Percentiles rank a stretch among this genome's conserved stretches.
Conservation (phyloP, 2,888 invertebrate genomes). For the Philereme vetulata region DNA sequence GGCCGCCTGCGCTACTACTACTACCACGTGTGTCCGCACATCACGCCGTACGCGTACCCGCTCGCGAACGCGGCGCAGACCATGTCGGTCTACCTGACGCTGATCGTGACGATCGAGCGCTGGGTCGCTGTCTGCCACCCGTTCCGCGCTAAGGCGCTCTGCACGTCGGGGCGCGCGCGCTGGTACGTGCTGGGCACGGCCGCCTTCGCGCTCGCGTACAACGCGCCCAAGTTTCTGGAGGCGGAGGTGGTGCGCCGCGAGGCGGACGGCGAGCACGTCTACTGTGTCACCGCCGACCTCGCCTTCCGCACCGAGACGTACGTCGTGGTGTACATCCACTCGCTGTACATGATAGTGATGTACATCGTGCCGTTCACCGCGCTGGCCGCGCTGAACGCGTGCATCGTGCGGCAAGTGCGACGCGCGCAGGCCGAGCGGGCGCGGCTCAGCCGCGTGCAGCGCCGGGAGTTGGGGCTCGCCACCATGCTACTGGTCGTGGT, state of each 20-base stretch:
- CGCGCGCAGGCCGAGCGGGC: conserved; percentile 95
- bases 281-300: conserved; percentile 87
- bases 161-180: conserved; percentile 93
- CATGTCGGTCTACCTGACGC: conserved; percentile 95
- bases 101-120: conserved; percentile 95
- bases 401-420: conserved; percentile 95
- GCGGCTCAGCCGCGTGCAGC: conserved; percentile 93
- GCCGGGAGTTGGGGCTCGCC: conserved; percentile 96
- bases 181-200: conserved; percentile 93
- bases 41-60: conserved; percentile 92
- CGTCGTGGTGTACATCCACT: conserved; percentile 94
- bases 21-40: conserved; percentile 90
- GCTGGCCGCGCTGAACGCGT: conserved; percentile 94
- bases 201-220: conserved; percentile 92
- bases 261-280: conserved; percentile 82
- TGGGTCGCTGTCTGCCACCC: conserved; percentile 98
- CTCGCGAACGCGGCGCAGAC: conserved; percentile 95
- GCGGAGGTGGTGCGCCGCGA: conserved; percentile 78
- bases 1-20: conserved; percentile 90
- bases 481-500: conserved; percentile 98
- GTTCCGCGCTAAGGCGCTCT: conserved; percentile 93
- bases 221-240: conserved; percentile 92
- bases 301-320: conserved; percentile 89
- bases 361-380: conserved; percentile 96
- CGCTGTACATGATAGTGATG: conserved; percentile 97